These are phyloP conservation scores for Paramormyrops kingsleyae DNA, from an alignment of 2,113 vertebrate species.

Conservation along the genomic window DNA sequence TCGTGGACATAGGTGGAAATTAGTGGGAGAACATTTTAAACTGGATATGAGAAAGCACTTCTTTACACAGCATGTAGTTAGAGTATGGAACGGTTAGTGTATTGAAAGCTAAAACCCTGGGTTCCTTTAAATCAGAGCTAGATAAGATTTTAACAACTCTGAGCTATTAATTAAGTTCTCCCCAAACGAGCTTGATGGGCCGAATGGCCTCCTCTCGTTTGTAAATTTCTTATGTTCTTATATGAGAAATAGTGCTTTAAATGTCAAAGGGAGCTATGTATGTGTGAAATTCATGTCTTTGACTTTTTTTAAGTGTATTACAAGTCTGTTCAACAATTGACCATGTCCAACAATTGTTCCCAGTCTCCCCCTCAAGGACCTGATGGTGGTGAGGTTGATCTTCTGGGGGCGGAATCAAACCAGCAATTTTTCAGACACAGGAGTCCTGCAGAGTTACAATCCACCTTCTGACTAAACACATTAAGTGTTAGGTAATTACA, in stretches of 20 bases:
- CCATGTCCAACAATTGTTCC: neutral
- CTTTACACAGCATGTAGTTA: no score
- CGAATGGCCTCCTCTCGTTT: no score
- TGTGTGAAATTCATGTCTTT: neutral
- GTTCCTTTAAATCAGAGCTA: no score
- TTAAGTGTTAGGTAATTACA: neutral
- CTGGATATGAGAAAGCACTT: no score
- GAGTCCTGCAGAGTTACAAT: neutral
- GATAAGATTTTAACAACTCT: no score
- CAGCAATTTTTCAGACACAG: neutral
- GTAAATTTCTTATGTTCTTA: no score
- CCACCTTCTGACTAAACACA: neutral
- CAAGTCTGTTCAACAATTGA: neutral
- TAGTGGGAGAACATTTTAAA: no score
- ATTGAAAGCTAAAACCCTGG: no score
- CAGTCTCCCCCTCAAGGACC: neutral
- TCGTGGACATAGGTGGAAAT: no score
- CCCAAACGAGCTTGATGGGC: no score
- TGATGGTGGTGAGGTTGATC: neutral
- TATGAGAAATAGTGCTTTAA: neutral
- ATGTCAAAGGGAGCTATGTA: neutral
- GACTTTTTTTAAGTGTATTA: neutral
- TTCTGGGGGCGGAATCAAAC: neutral
- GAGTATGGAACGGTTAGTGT: no score
- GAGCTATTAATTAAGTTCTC: no score